Evolutionary conservation across 2,888 invertebrate species (phyloP).

Genomic region (Eilema sororculum): DNA sequence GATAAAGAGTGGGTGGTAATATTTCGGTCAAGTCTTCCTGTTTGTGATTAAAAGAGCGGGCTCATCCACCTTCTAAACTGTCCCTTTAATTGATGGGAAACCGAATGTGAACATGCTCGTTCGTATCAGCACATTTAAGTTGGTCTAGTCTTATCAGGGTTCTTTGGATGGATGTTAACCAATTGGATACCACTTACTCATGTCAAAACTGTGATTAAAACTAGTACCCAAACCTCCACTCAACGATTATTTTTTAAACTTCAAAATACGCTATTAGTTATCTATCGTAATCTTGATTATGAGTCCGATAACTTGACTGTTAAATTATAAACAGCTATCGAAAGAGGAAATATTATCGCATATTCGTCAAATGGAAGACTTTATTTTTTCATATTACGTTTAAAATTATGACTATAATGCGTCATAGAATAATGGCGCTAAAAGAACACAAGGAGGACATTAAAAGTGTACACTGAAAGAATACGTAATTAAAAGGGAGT

Average conservation of each 20-base stretch:
- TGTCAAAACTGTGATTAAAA: too few relatives aligned
- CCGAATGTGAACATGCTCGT: too few relatives aligned
- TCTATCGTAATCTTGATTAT: neutral
- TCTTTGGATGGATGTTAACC: too few relatives aligned
- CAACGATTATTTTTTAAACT: neutral
- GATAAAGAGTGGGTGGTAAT: too few relatives aligned
- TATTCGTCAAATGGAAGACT: neutral
- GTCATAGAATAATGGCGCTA: neutral
- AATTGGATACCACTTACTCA: too few relatives aligned
- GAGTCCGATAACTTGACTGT: neutral
- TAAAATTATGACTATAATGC: conserved; percentile 2
- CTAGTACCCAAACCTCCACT: too few relatives aligned
- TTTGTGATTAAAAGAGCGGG: too few relatives aligned
- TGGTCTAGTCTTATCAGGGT: too few relatives aligned
- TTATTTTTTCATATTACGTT: neutral
- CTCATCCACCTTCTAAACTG: too few relatives aligned
- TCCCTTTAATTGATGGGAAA: too few relatives aligned
- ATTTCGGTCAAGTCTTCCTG: too few relatives aligned
- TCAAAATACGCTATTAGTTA: neutral
- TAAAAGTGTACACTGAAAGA: conserved; percentile 3
- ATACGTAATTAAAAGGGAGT: conserved; percentile 3
- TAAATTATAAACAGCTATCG: neutral
- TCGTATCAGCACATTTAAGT: too few relatives aligned
- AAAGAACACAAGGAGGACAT: neutral
- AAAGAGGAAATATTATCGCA: neutral